phyloP scores from a whole-genome alignment of 2,113 vertebrate species.

The Alligator sinensis region DNA sequence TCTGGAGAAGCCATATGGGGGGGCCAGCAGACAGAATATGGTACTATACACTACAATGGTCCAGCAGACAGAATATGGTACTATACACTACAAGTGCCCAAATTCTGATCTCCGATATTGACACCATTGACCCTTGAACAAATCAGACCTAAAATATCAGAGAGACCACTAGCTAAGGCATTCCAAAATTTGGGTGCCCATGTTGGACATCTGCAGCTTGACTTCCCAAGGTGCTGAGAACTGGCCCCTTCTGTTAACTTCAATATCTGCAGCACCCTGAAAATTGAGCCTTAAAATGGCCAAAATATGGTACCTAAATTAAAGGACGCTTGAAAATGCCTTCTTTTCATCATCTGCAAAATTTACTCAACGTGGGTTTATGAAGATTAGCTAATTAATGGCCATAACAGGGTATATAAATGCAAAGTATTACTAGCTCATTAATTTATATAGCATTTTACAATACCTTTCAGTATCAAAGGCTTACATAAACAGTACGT shows the following conservation, averaged over 20 bases:
- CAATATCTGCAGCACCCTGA: neutral
- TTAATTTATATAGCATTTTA: neutral
- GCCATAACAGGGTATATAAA: neutral
- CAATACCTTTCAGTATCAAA: neutral
- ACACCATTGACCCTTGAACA: neutral
- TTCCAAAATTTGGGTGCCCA: neutral
- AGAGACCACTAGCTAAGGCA: neutral
- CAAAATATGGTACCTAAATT: neutral
- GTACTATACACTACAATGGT: neutral
- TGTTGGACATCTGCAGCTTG: neutral
- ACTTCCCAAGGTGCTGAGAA: neutral
- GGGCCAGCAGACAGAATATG: fast-evolving
- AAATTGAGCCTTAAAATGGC: neutral
- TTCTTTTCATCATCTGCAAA: neutral
- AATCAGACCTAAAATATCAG: neutral
- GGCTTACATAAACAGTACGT: neutral
- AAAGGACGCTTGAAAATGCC: too few species aligned
- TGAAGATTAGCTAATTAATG: neutral
- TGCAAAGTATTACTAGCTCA: neutral
- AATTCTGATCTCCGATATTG: neutral
- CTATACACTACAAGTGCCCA: too few species aligned
- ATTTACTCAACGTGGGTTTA: neutral
- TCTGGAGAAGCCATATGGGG: neutral
- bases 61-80: neutral
- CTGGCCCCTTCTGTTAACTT: neutral